Evolutionary conservation across 2,797 vertebrate genomes (phyloP).

Genomic region (Lemur catta): DNA sequence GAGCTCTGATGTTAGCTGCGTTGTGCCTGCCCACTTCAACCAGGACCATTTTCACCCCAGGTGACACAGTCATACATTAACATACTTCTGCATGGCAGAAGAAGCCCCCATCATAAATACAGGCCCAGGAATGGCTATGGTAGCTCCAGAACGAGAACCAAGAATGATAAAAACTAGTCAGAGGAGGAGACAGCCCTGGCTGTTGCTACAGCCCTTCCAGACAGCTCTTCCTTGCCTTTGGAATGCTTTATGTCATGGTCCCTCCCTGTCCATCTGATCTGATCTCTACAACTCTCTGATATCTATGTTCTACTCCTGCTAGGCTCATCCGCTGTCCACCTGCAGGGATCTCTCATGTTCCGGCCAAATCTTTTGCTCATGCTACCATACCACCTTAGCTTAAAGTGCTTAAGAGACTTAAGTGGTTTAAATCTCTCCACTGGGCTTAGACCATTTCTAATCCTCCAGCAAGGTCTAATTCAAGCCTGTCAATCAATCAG

Average conservation of each 20-base stretch:
- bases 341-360: neutral
- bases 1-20: neutral
- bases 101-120: rapidly evolving
- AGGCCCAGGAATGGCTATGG: neutral
- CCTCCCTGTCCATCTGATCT: neutral
- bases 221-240: neutral
- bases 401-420: too few species aligned
- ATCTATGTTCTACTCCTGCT: neutral
- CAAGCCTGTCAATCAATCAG: neutral
- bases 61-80: rapidly evolving
- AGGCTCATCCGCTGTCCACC: rapidly evolving
- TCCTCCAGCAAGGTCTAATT: too few species aligned
- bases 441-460: neutral
- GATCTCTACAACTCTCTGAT: neutral
- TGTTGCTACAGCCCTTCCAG: neutral
- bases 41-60: neutral
- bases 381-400: neutral
- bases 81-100: neutral
- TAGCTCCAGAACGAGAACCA: too few species aligned
- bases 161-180: neutral
- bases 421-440: neutral
- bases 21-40: neutral
- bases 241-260: rapidly evolving
- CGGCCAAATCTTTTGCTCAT: neutral
- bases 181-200: too few species aligned